Evolutionary conservation across 2,113 vertebrate genomes (phyloP).

Genomic region (Piliocolobus tephrosceles): DNA sequence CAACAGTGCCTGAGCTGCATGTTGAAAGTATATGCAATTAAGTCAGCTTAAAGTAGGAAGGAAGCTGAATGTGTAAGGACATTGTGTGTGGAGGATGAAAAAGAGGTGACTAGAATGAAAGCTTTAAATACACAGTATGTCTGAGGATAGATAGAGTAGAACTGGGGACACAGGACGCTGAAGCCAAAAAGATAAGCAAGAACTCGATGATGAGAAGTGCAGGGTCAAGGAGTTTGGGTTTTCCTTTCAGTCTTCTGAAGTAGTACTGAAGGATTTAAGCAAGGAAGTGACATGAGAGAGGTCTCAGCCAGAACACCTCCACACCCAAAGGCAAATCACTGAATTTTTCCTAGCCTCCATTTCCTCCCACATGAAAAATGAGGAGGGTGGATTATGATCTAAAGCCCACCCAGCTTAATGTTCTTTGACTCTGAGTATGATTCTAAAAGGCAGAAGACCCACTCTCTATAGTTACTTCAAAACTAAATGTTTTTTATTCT

Average conservation of each 20-base stretch:
- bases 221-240: not conserved
- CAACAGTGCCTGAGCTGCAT: not conserved
- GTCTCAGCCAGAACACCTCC: not conserved
- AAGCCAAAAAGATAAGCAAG: not conserved
- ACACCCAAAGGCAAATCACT: not conserved
- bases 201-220: not conserved
- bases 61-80: not conserved
- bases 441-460: not conserved
- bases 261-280: not conserved
- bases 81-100: not conserved
- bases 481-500: not conserved
- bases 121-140: not conserved
- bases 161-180: not conserved
- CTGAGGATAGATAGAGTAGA: not conserved
- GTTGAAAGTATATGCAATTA: not conserved
- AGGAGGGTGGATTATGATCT: not conserved
- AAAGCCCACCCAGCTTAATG: not conserved
- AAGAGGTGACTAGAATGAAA: not conserved
- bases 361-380: not conserved
- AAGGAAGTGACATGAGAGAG: not conserved
- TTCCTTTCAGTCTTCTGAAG: not conserved
- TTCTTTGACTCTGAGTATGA: not conserved
- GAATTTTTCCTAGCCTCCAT: not conserved
- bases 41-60: not conserved
- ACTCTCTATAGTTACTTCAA: not conserved